Percentiles rank a stretch among this genome's conserved stretches.
phyloP scores from a whole-genome alignment of 1,140 invertebrate genomes.

The Microvelia longipes region DNA sequence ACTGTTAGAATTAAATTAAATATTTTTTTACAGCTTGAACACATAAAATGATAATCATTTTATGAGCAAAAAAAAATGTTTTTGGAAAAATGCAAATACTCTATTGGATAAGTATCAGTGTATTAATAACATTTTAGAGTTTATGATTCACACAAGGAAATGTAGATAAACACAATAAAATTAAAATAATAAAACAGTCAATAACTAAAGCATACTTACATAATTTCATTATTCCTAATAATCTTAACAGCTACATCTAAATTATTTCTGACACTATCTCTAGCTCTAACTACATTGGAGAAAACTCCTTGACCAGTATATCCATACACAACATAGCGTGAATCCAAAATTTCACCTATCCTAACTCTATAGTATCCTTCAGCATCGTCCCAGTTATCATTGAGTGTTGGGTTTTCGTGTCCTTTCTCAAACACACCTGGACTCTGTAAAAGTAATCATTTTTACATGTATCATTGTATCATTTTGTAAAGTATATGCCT shows the following conservation, averaged over 20 bases:
- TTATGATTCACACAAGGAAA: too few relatives aligned
- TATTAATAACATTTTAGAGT: too few relatives aligned
- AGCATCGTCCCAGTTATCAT: slow-evolving; percentile 99
- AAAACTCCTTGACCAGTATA: slow-evolving; percentile 99
- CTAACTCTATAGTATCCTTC: slow-evolving; percentile 96
- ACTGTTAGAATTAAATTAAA: too few relatives aligned
- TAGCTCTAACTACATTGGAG: slow-evolving; percentile 89
- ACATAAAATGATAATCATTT: too few relatives aligned
- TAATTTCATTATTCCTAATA: slow-evolving; percentile 98
- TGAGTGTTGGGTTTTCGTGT: slow-evolving; percentile 76
- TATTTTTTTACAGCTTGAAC: too few relatives aligned
- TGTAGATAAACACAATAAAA: too few relatives aligned
- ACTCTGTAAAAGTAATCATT: slow-evolving; percentile 44
- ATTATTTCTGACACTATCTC: slow-evolving; percentile 71
- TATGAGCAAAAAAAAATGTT: too few relatives aligned
- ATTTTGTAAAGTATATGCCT: too few relatives aligned
- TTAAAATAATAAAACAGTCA: too few relatives aligned
- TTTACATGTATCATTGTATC: slow-evolving; percentile 6
- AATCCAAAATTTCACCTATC: slow-evolving; percentile 87
- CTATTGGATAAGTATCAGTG: too few relatives aligned
- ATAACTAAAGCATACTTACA: too few relatives aligned
- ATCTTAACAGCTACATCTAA: slow-evolving; percentile 97
- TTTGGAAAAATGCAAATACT: too few relatives aligned
- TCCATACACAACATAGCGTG: slow-evolving; percentile 81
- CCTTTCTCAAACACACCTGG: slow-evolving; percentile 51